A percentile compares a stretch with the other conserved stretches of the same genome.
These are phyloP conservation scores for Caenorhabditis plicata DNA, from an alignment of 2,888 invertebrate species.

Conservation along the genomic window DNA sequence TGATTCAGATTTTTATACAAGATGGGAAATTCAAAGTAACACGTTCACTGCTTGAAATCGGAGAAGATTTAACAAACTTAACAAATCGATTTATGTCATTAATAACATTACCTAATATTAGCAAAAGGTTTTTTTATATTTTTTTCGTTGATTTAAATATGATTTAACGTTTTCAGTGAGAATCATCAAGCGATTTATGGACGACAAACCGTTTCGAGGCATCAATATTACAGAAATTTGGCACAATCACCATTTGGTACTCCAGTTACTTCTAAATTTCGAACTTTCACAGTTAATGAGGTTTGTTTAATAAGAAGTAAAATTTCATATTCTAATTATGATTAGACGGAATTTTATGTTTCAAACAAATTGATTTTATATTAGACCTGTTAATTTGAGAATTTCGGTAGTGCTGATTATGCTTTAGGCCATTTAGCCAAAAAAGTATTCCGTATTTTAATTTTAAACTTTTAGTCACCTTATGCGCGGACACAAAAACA, in stretches of 20 bases:
- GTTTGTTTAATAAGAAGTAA: too few relatives aligned
- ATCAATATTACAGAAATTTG: too few relatives aligned
- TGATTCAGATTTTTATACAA: conserved; percentile 5
- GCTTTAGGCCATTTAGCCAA: too few relatives aligned
- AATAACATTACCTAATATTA: background rate
- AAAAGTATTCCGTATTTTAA: too few relatives aligned
- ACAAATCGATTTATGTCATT: conserved; percentile 11
- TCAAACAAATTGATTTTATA: too few relatives aligned
- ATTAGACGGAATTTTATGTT: too few relatives aligned
- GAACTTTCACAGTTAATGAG: background rate
- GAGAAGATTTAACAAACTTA: conserved; percentile 20
- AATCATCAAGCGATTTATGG: conserved; percentile 19
- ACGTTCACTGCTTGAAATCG: conserved; percentile 19
- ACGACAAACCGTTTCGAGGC: conserved; percentile 3
- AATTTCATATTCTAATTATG: too few relatives aligned
- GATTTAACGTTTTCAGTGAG: background rate
- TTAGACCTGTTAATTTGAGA: too few relatives aligned
- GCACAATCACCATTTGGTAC: background rate
- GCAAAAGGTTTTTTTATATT: background rate
- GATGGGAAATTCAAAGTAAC: conserved; percentile 23
- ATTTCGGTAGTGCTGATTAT: too few relatives aligned
- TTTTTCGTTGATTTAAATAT: background rate
- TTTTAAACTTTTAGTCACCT: too few relatives aligned
- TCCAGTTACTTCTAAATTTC: background rate
- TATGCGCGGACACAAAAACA: conserved; percentile 9